A percentile compares a stretch with the other conserved stretches of the same genome.
These are phyloP conservation scores for Perizoma affinitatum DNA, from an alignment of 2,888 invertebrate species.

Conservation along the genomic window DNA sequence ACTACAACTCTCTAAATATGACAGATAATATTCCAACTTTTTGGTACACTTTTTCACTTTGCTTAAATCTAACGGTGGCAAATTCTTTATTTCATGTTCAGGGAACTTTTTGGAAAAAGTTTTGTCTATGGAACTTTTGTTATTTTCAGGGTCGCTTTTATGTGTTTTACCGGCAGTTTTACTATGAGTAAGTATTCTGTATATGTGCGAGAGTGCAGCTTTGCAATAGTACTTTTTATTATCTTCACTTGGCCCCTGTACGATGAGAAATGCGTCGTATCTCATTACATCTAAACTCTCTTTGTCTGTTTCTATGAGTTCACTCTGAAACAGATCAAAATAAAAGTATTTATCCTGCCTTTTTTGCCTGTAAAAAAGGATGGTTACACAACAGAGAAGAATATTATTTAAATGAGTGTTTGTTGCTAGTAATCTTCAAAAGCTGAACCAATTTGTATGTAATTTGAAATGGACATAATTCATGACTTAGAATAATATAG, in stretches of 20 bases:
- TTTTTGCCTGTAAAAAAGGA: too few species aligned
- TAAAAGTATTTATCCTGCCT: too few species aligned
- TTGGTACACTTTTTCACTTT: slow-evolving; percentile 84
- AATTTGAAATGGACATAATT: too few species aligned
- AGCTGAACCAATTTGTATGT: too few species aligned
- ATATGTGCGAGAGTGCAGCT: slow-evolving; percentile 87
- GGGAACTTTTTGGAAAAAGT: slow-evolving; percentile 84
- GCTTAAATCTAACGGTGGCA: slow-evolving; percentile 77
- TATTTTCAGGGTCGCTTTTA: not conserved
- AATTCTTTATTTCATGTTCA: slow-evolving; percentile 75
- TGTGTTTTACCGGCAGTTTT: slow-evolving; percentile 48
- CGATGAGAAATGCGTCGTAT: slow-evolving; percentile 85
- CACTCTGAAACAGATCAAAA: slow-evolving; percentile 72
- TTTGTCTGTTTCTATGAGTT: slow-evolving; percentile 81
- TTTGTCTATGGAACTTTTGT: slow-evolving; percentile 29
- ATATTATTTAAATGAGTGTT: too few species aligned
- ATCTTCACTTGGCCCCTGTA: slow-evolving; percentile 84
- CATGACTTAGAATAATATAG: too few species aligned
- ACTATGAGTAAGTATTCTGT: slow-evolving; percentile 78
- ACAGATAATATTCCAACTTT: slow-evolving; percentile 89
- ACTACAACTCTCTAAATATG: slow-evolving; percentile 82
- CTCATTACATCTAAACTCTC: slow-evolving; percentile 84
- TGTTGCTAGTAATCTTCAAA: too few species aligned
- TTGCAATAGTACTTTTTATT: slow-evolving; percentile 84
- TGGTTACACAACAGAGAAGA: too few species aligned